Percentiles rank a stretch among this genome's conserved stretches.
phyloP scores from a whole-genome alignment of 1,140 invertebrate genomes.

The Anagrus nilaparvatae region DNA sequence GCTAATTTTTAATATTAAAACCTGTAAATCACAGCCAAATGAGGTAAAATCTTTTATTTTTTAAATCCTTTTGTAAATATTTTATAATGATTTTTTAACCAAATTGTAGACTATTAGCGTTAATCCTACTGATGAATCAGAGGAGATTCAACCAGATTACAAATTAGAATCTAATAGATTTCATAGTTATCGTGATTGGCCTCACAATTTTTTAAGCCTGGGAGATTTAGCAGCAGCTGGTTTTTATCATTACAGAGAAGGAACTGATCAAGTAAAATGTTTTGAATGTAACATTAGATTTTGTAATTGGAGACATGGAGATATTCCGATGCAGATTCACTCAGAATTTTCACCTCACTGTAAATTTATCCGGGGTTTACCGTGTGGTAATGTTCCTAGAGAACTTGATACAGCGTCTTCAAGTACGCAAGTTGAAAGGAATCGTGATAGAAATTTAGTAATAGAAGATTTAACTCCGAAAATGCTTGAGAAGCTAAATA shows the following conservation, averaged over 20 bases:
- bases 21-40: no score
- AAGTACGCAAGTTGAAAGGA: conserved; percentile 35
- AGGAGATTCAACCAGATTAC: no score
- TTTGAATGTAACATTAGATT: conserved; percentile 80
- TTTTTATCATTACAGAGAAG: conserved; percentile 69
- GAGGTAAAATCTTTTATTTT: no score
- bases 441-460: conserved; percentile 34
- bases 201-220: conserved; percentile 43
- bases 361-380: conserved; percentile 53
- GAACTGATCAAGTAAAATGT: conserved; percentile 63
- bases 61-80: no score
- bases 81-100: no score
- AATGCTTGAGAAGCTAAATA: conserved; percentile 22
- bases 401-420: conserved; percentile 26
- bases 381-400: conserved; percentile 52
- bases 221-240: conserved; percentile 59
- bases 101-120: no score
- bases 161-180: conserved; percentile 49
- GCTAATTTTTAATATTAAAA: no score
- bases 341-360: conserved; percentile 65
- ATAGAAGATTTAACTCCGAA: conserved; percentile 22
- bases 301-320: conserved; percentile 63
- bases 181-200: conserved; percentile 52
- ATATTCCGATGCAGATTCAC: conserved; percentile 74
- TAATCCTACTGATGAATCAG: no score